Base-by-base conservation (phyloP, 2,797 vertebrate species). In the Enteromius radiatus region DNA sequence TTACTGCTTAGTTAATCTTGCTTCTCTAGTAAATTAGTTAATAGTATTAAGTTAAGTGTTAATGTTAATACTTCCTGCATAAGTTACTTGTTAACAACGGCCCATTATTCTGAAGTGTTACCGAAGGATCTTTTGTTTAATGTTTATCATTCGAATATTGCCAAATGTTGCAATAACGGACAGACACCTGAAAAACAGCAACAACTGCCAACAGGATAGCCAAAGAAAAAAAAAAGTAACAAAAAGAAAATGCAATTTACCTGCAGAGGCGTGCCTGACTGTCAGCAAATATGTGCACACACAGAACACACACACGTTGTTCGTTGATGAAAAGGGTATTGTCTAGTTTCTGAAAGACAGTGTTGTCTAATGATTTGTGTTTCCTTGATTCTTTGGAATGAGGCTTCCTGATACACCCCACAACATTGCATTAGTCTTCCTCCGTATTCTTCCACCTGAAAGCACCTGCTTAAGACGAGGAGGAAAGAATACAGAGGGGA, bases 251-350 rank as follows among this genome's bases (percentile, higher is more conserved):
- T 15, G 47, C 33, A 73, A 71, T 75, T 84, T 68, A 78, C 83
- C 76, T 81, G 68, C n/a, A 83, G 28, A 70, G 81, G 73, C 31
- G 45, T 78, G 76, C 52, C 12, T 33, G 43, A 23, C 23, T 65
- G 14, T 78, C 26, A 59, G 67, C 47, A 70, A 65, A 49, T 71
- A 69, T 59, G 47, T 68, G 17, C 28, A 49, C 4, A 47, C 26
- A 56, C 61, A 77, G 71, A 76, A 61, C 69, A 82, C 43, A 70
- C 45, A 69, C 73, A 76, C 26, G 12, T 17, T 43, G 61, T 31
- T 65, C 17, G 17, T 43, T 80, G 80, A 87, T 87, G 76, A 88
- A 87, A 83, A 76, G 63, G 12, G 38, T 70, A 78, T 84, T 87
- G 84, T 88, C 76, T 82, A 76, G 68, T 82, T 54, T 78, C 47